A percentile compares a stretch with the other conserved stretches of the same genome.
These are phyloP conservation scores for Drosophila tropicalis DNA, from an alignment of 1,140 invertebrate species.

Conservation along the genomic window DNA sequence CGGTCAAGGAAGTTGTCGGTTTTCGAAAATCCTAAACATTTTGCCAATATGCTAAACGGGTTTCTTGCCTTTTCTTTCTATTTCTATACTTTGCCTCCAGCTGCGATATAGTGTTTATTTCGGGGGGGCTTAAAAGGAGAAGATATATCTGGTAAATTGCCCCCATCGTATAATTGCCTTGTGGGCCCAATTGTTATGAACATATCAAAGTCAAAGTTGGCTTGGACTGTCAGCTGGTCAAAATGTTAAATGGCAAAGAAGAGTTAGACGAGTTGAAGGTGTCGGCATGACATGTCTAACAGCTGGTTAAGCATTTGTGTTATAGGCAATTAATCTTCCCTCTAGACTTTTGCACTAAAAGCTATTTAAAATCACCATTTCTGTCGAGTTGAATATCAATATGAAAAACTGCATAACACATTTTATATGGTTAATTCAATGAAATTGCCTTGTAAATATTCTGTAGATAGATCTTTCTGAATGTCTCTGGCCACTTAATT, in stretches of 20 bases:
- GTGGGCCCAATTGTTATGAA: conserved; percentile 75
- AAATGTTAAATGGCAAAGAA: conserved; percentile 64
- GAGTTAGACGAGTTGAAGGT: conserved; percentile 36
- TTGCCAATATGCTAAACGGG: conserved; percentile 79
- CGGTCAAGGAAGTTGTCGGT: conserved; percentile 76
- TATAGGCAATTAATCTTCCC: conserved; percentile 2
- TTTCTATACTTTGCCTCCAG: conserved; percentile 72
- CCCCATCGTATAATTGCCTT: conserved; percentile 64
- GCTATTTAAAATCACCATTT: conserved; percentile 10
- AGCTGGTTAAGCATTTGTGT: conserved; percentile 10
- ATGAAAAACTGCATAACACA: conserved; percentile 10
- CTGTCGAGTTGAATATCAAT: conserved; percentile 6
- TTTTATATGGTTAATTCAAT: conserved; percentile 25
- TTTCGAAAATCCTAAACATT: conserved; percentile 69
- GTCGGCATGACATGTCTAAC: not conserved
- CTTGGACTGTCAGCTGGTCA: conserved; percentile 69
- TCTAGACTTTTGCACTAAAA: conserved; percentile 1
- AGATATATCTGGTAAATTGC: conserved; percentile 76
- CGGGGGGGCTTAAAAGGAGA: conserved; percentile 52
- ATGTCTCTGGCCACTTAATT: conserved; percentile 43
- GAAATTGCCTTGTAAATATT: conserved; percentile 15
- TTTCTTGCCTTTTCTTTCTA: conserved; percentile 52
- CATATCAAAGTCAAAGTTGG: conserved; percentile 75
- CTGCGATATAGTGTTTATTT: conserved; percentile 12
- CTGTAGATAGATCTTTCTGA: conserved; percentile 23